Percentiles rank a stretch among this genome's conserved stretches.
phyloP scores from a whole-genome alignment of 2,888 invertebrate species.

The Polyommatus iphigenia region DNA sequence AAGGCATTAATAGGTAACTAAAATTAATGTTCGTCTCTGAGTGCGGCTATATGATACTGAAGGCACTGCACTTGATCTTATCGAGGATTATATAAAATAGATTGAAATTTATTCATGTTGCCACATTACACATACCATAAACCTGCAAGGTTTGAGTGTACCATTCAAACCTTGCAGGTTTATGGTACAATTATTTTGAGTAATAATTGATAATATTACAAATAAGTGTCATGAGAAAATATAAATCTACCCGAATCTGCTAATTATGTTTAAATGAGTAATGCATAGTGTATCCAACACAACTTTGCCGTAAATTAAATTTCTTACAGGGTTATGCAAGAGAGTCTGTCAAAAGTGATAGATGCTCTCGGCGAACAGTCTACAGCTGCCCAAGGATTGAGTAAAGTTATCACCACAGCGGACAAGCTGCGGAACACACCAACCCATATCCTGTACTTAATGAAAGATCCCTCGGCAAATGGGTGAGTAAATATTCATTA shows the following conservation, averaged over 20 bases:
- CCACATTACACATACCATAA: too few species aligned
- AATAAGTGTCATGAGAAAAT: background rate
- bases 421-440: conserved; percentile 77
- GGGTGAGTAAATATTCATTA: conserved; percentile 50
- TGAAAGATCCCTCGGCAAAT: conserved; percentile 54
- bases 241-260: background rate
- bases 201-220: too few species aligned
- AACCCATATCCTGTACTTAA: conserved; percentile 71
- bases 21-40: too few species aligned
- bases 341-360: conserved; percentile 76
- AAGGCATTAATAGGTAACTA: too few species aligned
- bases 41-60: too few species aligned
- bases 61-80: too few species aligned
- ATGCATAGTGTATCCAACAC: background rate
- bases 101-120: too few species aligned
- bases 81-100: too few species aligned
- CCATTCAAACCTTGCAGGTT: too few species aligned
- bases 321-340: conserved; percentile 52
- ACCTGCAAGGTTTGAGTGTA: too few species aligned
- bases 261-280: too few species aligned
- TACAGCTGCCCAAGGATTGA: conserved; percentile 86
- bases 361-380: conserved; percentile 87
- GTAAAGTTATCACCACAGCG: conserved; percentile 86
- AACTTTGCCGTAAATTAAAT: background rate
- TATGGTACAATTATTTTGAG: too few species aligned